Base-by-base conservation (phyloP, 1,140 invertebrate species). In the Pteromalus puparum region DNA sequence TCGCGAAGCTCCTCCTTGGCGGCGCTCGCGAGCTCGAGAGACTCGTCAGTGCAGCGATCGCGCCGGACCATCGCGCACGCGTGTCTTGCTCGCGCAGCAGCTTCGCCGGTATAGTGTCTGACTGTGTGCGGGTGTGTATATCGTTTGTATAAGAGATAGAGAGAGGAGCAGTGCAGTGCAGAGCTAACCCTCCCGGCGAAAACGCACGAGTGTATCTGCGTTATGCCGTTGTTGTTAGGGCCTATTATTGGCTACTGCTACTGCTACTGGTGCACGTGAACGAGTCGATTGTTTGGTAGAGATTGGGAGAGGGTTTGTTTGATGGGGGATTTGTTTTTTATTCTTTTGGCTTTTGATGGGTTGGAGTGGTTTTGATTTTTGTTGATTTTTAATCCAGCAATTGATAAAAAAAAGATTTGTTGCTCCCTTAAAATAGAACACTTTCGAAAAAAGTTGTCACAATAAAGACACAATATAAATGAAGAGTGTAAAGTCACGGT, bases 31-130 rank as follows among this genome's bases (percentile, higher is more conserved):
- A 86, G 84, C 84, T 70, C 18, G 5, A 12, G 38, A 30, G n/a
- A 15, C 77, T 89, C 89, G 89, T 88, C 88, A 84, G 89, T 87
- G 90, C 88, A 90, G 89, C 91, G 88, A 90, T 88, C 86, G 89
- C 82, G 90, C 89, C 87, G 88, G 89, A 88, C 34, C 88, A 72
- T 87, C 86, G 84, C 75, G 87, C 87, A 86, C 81, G 88, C 84
- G 86, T 87, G 86, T 42, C 53, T 61, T n/a, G 86, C 87, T 87
- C 85, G 87, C 74, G 86, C 85, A 86, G 85, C 85, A 85, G 10
- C 7, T 72, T 3, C 42, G n/a, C 68, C 26, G 67, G 28, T 70
- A 61, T 18, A 61, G 53, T 42, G n/a, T 72, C 70, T 26, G 24
- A 12, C 28, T 30, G 24, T 28, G 28, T 70, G 28, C 28, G 15